These are phyloP conservation scores for Pleuronectes platessa DNA, from an alignment of 2,113 vertebrate species.

Conservation along the genomic window DNA sequence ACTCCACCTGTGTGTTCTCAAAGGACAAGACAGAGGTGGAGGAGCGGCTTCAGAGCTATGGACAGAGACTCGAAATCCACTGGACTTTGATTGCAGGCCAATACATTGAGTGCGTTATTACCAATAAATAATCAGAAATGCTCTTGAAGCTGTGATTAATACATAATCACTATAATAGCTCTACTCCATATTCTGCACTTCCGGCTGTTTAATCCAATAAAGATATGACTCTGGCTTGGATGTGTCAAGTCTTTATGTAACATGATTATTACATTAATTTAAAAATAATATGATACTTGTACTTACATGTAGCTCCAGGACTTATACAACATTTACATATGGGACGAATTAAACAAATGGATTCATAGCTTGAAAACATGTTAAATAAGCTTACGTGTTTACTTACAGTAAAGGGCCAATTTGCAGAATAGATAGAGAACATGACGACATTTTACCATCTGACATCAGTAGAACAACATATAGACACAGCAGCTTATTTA, in stretches of 20 bases:
- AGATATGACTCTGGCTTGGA: not conserved
- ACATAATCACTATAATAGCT: not conserved
- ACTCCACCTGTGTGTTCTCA: no score
- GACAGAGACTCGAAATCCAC: no score
- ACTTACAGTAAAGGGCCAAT: not conserved
- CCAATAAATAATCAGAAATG: no score
- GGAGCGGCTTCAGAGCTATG: no score
- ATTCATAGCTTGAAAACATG: not conserved
- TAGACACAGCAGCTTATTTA: not conserved
- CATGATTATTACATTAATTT: not conserved
- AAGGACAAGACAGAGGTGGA: no score
- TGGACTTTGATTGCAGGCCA: no score
- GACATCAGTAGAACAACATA: no score
- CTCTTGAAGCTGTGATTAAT: not conserved
- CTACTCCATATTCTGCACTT: not conserved
- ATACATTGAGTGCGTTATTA: no score
- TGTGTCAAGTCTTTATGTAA: not conserved
- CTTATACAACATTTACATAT: not conserved
- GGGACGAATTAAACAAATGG: not conserved
- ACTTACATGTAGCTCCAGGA: no score
- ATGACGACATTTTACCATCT: no score
- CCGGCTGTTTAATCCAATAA: not conserved
- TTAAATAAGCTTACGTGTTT: not conserved
- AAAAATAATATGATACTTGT: not conserved
- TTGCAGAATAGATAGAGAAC: no score